Evolutionary conservation across 2,888 invertebrate genomes (phyloP).

Genomic region (Troglohyphantes excavatus): DNA sequence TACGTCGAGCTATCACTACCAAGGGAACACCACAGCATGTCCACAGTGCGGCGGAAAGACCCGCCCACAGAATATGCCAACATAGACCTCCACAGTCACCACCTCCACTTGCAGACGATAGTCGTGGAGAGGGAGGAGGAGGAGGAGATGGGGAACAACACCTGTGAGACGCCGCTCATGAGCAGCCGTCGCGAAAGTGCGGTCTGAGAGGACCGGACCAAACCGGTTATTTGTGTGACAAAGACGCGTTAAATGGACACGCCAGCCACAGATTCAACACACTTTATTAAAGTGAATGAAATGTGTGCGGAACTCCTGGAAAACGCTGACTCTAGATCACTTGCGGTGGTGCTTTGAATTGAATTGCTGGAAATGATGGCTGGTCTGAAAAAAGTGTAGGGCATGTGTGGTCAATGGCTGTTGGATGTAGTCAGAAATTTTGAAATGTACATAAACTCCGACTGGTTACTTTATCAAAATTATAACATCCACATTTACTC

Average conservation of each 20-base stretch:
- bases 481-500: too few relatives aligned
- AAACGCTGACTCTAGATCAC: background rate
- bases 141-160: conserved; percentile 72
- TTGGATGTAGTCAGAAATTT: too few relatives aligned
- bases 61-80: conserved; percentile 75
- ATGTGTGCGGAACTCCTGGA: too few relatives aligned
- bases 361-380: background rate
- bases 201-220: conserved; percentile 41
- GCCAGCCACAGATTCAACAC: too few relatives aligned
- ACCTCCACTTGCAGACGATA: conserved; percentile 75
- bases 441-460: too few relatives aligned
- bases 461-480: too few relatives aligned
- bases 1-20: conserved; percentile 75
- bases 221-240: background rate
- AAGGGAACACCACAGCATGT: conserved; percentile 66
- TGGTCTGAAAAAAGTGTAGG: background rate
- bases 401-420: too few relatives aligned
- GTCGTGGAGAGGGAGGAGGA: conserved; percentile 74
- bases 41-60: conserved; percentile 74
- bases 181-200: conserved; percentile 75
- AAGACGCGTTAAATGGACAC: too few relatives aligned
- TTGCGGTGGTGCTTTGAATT: background rate
- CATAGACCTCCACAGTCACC: conserved; percentile 76
- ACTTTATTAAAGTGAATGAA: too few relatives aligned
- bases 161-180: conserved; percentile 76